Base-by-base conservation (phyloP, 2,113 vertebrate species). In the Rynchops niger region DNA sequence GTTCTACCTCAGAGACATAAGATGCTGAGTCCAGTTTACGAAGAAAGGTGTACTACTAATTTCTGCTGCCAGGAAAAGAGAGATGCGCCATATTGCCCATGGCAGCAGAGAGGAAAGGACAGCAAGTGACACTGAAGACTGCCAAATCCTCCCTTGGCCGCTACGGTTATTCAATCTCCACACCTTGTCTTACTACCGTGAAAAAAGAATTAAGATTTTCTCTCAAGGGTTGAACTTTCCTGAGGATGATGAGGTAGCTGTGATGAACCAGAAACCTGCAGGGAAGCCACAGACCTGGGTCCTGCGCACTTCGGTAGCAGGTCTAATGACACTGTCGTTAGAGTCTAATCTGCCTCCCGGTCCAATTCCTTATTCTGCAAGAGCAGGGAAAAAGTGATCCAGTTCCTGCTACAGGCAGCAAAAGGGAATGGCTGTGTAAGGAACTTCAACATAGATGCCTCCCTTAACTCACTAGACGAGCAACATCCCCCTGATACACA, bases 301-400 rank as follows among this genome's bases (percentile, higher is more conserved):
- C 80, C 47, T 5, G 1, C 47, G 63, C 50, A 12, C 36, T 76
- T 55, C 0, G 0, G 58, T 6, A 70, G 78, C 50, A 45, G 69
- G 38, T 86, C 73, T 56, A 86, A 80, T 3, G 1, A 36, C 71
- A 43, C 70, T 50, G 30, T 17, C 87, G 43, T 55, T 42, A 71
- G 25, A 86, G 67, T 36, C 52, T 81, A 9, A 88, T 63, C 82
- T 65, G 83, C 40, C 88, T 92, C 65, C 77, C 49, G 30, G 50
- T 89, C 86, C 92, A 83, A 69, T 32, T 81, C 56, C 66, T 77
- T 49, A 34, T 66, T 90, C 82, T 93, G 84, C 72, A 95, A 49
- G 6, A 91, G 69, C 52, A 91, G 87, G 58, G 4, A 40, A 88
- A 86, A 67, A 77, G 18, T 4, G 6, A 91, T 34, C 45, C 10